phyloP scores from a whole-genome alignment of 2,888 invertebrate genomes.

The Incurvaria masculella region DNA sequence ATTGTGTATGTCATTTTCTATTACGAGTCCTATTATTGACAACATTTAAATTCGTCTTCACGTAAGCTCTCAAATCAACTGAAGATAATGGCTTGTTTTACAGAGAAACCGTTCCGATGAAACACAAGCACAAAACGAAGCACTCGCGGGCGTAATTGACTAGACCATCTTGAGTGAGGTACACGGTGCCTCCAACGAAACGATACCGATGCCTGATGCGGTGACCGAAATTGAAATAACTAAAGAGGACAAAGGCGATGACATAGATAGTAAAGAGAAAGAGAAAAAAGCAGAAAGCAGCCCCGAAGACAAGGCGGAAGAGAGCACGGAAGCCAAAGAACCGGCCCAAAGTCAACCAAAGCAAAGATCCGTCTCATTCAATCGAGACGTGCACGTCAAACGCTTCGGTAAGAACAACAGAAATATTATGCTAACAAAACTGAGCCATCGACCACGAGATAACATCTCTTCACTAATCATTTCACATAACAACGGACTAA shows the following conservation, averaged over 20 bases:
- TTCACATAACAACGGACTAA: neutral
- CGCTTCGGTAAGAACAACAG: slow-evolving; percentile 69
- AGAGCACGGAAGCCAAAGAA: slow-evolving; percentile 38
- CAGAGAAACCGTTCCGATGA: slow-evolving; percentile 45
- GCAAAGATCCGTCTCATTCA: slow-evolving; percentile 78
- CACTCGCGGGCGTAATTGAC: slow-evolving; percentile 24
- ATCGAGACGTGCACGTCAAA: slow-evolving; percentile 88
- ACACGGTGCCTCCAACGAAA: slow-evolving; percentile 34
- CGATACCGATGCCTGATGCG: slow-evolving; percentile 44
- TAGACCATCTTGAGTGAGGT: slow-evolving; percentile 21
- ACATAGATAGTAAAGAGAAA: slow-evolving; percentile 20
- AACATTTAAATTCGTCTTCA: too few species aligned
- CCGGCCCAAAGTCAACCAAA: slow-evolving; percentile 44
- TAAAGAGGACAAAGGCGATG: slow-evolving; percentile 41
- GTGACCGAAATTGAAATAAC: slow-evolving; percentile 35
- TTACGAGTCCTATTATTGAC: too few species aligned
- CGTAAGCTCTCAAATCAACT: neutral
- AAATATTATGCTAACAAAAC: neutral
- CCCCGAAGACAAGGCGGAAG: slow-evolving; percentile 27
- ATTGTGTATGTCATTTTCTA: too few species aligned
- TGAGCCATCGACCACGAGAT: neutral
- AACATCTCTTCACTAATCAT: neutral
- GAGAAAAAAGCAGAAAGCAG: neutral
- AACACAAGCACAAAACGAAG: slow-evolving; percentile 32
- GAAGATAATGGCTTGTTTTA: slow-evolving; percentile 20